These are phyloP conservation scores for Dryadula phaetusa DNA, from an alignment of 2,888 invertebrate genomes.

Conservation along the genomic window DNA sequence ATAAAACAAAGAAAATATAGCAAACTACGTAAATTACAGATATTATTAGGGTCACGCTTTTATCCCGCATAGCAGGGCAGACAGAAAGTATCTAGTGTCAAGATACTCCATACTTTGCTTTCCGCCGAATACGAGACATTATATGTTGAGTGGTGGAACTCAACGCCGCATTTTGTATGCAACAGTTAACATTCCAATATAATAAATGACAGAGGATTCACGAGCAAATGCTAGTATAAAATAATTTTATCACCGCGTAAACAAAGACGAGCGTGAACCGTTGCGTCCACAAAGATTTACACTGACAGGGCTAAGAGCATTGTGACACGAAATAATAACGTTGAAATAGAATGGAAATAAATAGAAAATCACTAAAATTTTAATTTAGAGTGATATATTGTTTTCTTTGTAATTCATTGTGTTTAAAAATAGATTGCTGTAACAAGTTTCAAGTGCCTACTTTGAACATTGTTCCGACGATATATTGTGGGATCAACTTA, in stretches of 20 bases:
- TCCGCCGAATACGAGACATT: too few species aligned
- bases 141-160: too few species aligned
- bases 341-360: conserved; percentile 21
- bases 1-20: too few species aligned
- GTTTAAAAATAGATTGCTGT: conserved; percentile 26
- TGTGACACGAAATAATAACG: conserved; percentile 39
- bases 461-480: conserved; percentile 27
- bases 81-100: too few species aligned
- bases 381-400: conserved; percentile 38
- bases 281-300: conserved; percentile 30
- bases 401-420: conserved; percentile 27
- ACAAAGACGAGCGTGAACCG: conserved; percentile 23
- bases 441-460: conserved; percentile 28
- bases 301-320: conserved; percentile 38
- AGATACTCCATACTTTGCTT: too few species aligned
- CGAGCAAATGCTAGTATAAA: conserved; percentile 16
- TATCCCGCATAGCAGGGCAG: too few species aligned
- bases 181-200: neutral
- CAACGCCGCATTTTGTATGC: too few species aligned
- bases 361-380: conserved; percentile 23
- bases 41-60: too few species aligned
- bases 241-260: conserved; percentile 26
- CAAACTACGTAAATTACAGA: too few species aligned
- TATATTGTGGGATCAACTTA: conserved; percentile 1
- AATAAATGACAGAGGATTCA: conserved; percentile 1